These are phyloP conservation scores for Sesamia inferens DNA, from an alignment of 2,888 invertebrate genomes.

Conservation along the genomic window DNA sequence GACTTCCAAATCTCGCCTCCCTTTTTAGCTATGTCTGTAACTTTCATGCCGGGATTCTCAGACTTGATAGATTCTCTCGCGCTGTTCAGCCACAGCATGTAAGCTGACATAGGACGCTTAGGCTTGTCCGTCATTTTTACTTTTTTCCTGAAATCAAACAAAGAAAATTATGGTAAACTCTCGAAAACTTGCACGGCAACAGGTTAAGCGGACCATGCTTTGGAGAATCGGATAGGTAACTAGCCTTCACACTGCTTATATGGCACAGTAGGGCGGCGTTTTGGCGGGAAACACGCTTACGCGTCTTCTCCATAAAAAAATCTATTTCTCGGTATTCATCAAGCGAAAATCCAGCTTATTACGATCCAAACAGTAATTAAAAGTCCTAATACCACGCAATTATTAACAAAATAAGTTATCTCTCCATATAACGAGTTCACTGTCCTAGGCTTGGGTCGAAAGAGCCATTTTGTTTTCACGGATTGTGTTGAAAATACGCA, in stretches of 20 bases:
- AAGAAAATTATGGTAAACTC: constrained; percentile 64
- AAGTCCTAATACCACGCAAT: constrained; percentile 59
- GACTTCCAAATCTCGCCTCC: constrained; percentile 99
- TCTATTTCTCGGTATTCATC: constrained; percentile 45
- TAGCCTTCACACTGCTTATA: constrained; percentile 74
- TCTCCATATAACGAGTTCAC: constrained; percentile 88
- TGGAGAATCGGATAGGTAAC: constrained; percentile 65
- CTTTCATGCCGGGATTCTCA: constrained; percentile 96
- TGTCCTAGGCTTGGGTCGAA: constrained; percentile 88
- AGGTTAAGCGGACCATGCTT: constrained; percentile 78
- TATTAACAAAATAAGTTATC: constrained; percentile 81
- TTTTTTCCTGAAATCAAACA: constrained; percentile 86
- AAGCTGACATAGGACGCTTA: constrained; percentile 97
- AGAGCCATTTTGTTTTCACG: constrained; percentile 91
- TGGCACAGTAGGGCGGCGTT: constrained; percentile 84
- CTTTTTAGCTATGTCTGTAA: constrained; percentile 98
- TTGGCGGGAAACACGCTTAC: constrained; percentile 88
- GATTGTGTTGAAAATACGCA: constrained; percentile 89
- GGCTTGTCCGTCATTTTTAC: constrained; percentile 96
- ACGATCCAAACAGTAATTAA: constrained; percentile 57
- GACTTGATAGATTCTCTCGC: constrained; percentile 96
- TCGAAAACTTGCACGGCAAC: constrained; percentile 70
- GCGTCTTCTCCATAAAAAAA: constrained; percentile 57
- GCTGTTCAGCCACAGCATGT: constrained; percentile 98
- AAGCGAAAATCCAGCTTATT: constrained; percentile 59